phyloP scores from a whole-genome alignment of 2,888 invertebrate species.

The Tetranychus piercei region DNA sequence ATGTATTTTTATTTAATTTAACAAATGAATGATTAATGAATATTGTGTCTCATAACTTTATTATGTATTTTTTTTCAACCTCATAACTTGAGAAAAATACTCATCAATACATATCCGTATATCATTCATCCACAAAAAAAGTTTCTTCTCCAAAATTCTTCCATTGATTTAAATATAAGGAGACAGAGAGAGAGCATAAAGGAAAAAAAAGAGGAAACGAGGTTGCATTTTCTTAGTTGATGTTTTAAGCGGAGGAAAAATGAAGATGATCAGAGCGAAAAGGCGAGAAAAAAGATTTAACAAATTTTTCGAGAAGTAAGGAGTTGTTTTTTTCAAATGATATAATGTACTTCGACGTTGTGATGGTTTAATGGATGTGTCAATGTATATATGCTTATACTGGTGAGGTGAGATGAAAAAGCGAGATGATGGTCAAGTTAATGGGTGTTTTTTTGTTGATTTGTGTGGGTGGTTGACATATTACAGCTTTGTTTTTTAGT shows the following conservation, averaged over 20 bases:
- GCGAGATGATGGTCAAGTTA: not conserved
- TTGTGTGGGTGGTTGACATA: not conserved
- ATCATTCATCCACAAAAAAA: not conserved
- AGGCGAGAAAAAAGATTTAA: not conserved
- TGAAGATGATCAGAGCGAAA: not conserved
- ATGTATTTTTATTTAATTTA: not conserved
- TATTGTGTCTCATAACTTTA: not conserved
- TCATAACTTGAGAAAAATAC: slow-evolving; percentile 1
- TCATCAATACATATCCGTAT: not conserved
- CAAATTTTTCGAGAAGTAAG: not conserved
- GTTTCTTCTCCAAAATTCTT: not conserved
- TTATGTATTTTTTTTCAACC: not conserved
- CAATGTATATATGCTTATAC: not conserved
- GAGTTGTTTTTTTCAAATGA: not conserved
- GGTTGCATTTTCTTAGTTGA: not conserved
- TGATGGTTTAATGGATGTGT: not conserved
- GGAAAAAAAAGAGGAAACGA: not conserved
- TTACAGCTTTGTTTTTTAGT: not conserved
- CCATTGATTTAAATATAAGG: not conserved
- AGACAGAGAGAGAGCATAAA: not conserved
- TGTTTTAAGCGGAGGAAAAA: not conserved
- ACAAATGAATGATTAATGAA: not conserved
- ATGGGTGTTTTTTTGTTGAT: not conserved
- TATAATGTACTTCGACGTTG: not conserved
- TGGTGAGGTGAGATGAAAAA: not conserved